phyloP scores from a whole-genome alignment of 1,140 invertebrate species.

The Lepidurus packardi region DNA sequence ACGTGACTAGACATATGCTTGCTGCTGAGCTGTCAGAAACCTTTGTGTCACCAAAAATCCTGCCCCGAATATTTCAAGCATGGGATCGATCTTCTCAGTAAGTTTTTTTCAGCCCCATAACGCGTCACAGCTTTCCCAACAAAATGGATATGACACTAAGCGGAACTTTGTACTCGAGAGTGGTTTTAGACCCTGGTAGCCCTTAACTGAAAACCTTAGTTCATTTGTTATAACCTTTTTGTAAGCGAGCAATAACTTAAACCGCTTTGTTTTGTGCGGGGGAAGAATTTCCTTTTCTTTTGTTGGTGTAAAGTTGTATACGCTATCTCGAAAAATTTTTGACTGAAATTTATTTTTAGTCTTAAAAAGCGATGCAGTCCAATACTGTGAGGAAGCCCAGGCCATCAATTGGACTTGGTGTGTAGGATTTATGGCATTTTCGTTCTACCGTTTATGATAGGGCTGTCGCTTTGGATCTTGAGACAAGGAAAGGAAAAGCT shows the following conservation, averaged over 20 bases:
- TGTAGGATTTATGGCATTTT: constrained; percentile 8
- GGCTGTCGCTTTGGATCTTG: not conserved
- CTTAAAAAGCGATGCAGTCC: not conserved
- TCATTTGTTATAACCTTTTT: not conserved
- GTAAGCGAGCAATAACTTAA: constrained; percentile 6
- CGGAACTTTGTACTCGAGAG: not conserved
- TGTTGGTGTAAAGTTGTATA: no score
- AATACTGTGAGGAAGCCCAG: not conserved
- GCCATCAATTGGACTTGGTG: not conserved
- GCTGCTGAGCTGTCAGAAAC: not conserved
- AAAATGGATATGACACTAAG: not conserved
- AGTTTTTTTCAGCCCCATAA: constrained; percentile 6
- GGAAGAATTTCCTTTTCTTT: not conserved
- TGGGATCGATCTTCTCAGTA: not conserved
- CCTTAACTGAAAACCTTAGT: not conserved
- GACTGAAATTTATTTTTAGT: no score
- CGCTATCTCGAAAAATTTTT: no score
- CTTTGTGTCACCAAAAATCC: not conserved
- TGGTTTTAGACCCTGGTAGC: not conserved
- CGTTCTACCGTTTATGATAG: not conserved
- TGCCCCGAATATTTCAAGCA: not conserved
- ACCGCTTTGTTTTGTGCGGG: not conserved
- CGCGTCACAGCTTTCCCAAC: not conserved
- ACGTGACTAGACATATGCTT: constrained; percentile 9
- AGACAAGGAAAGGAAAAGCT: not conserved